Base-by-base conservation (phyloP, 2,797 vertebrate genomes). In the Spinibarbus caldwelli region DNA sequence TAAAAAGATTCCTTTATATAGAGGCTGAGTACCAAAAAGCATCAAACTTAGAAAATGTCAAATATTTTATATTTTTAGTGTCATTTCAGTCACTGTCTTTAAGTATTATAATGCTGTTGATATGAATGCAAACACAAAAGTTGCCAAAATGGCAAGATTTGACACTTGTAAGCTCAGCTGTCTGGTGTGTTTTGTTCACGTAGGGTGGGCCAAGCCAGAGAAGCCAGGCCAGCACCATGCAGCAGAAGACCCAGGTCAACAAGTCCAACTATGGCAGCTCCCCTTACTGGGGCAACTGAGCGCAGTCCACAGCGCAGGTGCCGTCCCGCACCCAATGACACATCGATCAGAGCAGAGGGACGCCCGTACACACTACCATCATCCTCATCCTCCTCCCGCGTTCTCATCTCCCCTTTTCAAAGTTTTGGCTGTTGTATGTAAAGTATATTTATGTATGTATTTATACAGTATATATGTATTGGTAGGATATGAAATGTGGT, bases 401-500 rank as follows among this genome's bases (percentile, higher is more conserved):
- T 95, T 94, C 94, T 95, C 96, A 95, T 95, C 94, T 96, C 95
- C 92, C 95, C 96, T 96, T 96, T 96, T 94, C 93, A 95, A 95
- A 95, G 95, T 95, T 95, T 96, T 97, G 94, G 93, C 96, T 96
- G 90, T 97, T 98, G 95, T 98, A 97, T 98, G 97, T 98, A 98
- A 97, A 98, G 96, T 99, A 97, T 99, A 99, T 99, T 97, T 99
- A 99, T 99, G 97, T 97, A 97, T 97, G 97, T 98, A 98, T 97
- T 97, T 99, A 95, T 96, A 96, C 95, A 96, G 95, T 96, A 95
- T 95, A 97, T 98, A 99, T 98, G 97, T 97, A 96, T 97, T 95
- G 93, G 94, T 95, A 96, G 95, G 94, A 96, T 93, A 94, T 96
- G 93, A 96, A 95, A 96, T 94, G 95, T 96, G 96, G 93, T 96